These are phyloP conservation scores for Protonibea diacanthus DNA, from an alignment of 2,797 vertebrate genomes.

Conservation along the genomic window DNA sequence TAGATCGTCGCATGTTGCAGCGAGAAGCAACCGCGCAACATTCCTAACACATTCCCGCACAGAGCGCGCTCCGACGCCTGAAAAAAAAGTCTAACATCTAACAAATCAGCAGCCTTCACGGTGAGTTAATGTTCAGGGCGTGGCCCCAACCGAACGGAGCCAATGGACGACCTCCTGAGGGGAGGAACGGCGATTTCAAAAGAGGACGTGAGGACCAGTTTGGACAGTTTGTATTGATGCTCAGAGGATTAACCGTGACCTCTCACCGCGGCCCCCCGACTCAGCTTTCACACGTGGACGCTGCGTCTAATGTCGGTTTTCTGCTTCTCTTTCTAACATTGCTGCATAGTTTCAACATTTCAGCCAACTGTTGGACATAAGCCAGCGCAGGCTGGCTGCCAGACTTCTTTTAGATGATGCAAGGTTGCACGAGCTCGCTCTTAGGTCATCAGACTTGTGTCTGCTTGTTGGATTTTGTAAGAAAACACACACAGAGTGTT, in stretches of 20 bases:
- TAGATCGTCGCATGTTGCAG: slow-evolving; percentile 27
- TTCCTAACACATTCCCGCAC: neutral
- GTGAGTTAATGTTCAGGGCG: slow-evolving; percentile 46
- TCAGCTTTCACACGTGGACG: neutral
- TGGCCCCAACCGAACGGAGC: slow-evolving; percentile 7
- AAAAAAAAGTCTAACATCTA: neutral
- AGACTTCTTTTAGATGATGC: slow-evolving; percentile 18
- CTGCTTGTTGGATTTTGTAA: neutral
- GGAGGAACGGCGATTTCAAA: slow-evolving; percentile 4
- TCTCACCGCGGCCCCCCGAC: slow-evolving; percentile 12
- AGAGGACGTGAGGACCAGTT: slow-evolving; percentile 23
- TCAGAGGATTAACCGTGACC: slow-evolving; percentile 51
- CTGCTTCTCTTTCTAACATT: neutral
- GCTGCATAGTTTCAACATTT: neutral
- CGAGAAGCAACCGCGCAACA: neutral
- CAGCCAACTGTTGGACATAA: neutral
- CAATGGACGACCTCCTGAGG: neutral
- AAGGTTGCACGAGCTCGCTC: slow-evolving; percentile 2
- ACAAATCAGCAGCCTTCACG: slow-evolving; percentile 47
- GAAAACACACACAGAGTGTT: neutral
- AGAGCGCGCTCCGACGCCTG: neutral
- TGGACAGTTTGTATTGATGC: slow-evolving; percentile 62
- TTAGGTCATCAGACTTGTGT: neutral
- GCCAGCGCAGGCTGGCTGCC: neutral
- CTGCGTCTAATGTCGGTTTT: neutral